Conservation (phyloP, 2,113 vertebrate species). For the Muntiacus reevesi region DNA sequence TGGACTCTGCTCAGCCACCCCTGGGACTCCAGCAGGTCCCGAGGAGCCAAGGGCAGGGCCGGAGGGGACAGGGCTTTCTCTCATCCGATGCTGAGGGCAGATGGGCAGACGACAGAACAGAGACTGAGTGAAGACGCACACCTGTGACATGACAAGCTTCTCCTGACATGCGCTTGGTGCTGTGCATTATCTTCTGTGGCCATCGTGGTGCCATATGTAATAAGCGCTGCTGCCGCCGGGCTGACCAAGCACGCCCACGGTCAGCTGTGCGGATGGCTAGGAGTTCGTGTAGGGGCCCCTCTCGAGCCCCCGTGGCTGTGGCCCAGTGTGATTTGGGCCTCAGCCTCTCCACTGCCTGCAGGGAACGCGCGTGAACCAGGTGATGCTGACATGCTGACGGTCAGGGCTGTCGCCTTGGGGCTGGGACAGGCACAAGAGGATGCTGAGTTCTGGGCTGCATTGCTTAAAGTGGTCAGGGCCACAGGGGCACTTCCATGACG, state of each 20-base stretch:
- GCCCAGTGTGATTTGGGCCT: neutral
- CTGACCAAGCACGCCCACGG: neutral
- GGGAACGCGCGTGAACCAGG: neutral
- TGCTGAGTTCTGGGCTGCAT: neutral
- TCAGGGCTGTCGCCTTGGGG: neutral
- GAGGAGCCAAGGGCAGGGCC: neutral
- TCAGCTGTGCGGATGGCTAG: rapidly evolving
- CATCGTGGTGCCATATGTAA: neutral
- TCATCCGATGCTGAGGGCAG: neutral
- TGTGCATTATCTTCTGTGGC: rapidly evolving
- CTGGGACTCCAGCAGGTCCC: neutral
- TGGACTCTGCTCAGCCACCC: neutral
- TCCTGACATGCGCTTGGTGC: neutral
- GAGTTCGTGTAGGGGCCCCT: neutral
- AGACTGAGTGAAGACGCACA: neutral
- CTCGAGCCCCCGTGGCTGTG: neutral
- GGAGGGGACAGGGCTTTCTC: neutral
- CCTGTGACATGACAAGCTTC: neutral
- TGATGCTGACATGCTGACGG: neutral
- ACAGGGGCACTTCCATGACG: neutral
- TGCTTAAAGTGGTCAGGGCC: neutral
- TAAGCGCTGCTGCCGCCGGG: neutral
- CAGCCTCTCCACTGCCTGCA: neutral
- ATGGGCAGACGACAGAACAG: neutral
- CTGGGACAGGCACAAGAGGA: neutral